A percentile compares a stretch with the other conserved stretches of the same genome.
Evolutionary conservation across 2,888 invertebrate species (phyloP).

Genomic region (Notodonta ziczac): DNA sequence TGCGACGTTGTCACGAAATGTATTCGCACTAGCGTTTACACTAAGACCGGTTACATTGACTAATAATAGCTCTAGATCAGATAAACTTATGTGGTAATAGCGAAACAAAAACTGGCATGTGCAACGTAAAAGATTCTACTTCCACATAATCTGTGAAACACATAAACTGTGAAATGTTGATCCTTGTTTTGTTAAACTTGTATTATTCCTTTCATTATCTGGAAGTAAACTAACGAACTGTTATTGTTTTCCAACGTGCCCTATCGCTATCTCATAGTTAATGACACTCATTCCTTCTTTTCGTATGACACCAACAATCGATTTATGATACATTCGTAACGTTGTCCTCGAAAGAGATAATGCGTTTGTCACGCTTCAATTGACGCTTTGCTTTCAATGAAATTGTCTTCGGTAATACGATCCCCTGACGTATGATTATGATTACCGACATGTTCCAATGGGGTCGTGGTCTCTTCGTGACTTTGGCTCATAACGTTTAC

Average conservation of each 20-base stretch:
- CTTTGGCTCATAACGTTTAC: slow-evolving; percentile 29
- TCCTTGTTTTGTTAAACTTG: not conserved
- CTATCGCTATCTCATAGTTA: slow-evolving; percentile 18
- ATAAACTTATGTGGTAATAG: slow-evolving; percentile 51
- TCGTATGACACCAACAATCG: slow-evolving; percentile 40
- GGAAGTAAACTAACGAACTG: not conserved
- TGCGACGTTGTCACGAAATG: not conserved
- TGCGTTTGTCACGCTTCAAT: slow-evolving; percentile 49
- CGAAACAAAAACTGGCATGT: no score
- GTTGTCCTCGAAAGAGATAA: slow-evolving; percentile 47
- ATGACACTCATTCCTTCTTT: slow-evolving; percentile 7
- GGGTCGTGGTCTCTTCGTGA: slow-evolving; percentile 37
- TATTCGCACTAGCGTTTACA: not conserved
- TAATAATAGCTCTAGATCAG: slow-evolving; percentile 40
- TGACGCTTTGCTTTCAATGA: slow-evolving; percentile 42
- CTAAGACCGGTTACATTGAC: slow-evolving; percentile 36
- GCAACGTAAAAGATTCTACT: slow-evolving; percentile 45
- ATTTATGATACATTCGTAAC: slow-evolving; percentile 53
- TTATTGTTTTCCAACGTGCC: not conserved
- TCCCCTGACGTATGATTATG: slow-evolving; percentile 37
- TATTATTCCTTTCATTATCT: not conserved
- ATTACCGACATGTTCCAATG: slow-evolving; percentile 28
- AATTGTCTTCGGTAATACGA: slow-evolving; percentile 36
- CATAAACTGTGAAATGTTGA: not conserved
- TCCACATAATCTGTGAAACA: slow-evolving; percentile 19